phyloP scores from a whole-genome alignment of 2,888 invertebrate species.

The Rotaria socialis region DNA sequence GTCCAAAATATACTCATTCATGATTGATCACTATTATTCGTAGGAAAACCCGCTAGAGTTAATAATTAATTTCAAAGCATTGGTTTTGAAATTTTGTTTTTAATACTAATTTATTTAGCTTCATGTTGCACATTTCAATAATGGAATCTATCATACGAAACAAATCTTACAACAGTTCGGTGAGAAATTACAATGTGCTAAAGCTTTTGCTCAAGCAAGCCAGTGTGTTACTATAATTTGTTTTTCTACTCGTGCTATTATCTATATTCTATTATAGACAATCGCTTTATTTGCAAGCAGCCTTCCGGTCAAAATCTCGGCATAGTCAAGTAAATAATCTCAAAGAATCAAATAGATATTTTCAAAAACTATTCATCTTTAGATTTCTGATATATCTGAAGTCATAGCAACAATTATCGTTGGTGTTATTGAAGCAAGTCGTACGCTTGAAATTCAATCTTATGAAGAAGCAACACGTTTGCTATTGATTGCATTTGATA shows the following conservation, averaged over 20 bases:
- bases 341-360: neutral
- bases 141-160: slow-evolving; percentile 29
- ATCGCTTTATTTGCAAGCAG: slow-evolving; percentile 34
- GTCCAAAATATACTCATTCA: no score
- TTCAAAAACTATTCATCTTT: neutral
- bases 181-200: slow-evolving; percentile 32
- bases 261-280: neutral
- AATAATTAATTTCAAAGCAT: no score
- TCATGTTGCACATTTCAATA: slow-evolving; percentile 4
- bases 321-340: neutral
- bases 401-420: slow-evolving; percentile 15
- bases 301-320: neutral
- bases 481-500: slow-evolving; percentile 20
- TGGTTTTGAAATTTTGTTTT: no score
- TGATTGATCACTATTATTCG: no score
- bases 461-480: slow-evolving; percentile 32
- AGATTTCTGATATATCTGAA: slow-evolving; percentile 29
- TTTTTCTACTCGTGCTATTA: no score
- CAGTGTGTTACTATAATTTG: neutral
- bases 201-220: slow-evolving; percentile 4
- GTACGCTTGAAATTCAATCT: slow-evolving; percentile 29
- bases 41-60: no score
- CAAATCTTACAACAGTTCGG: slow-evolving; percentile 21
- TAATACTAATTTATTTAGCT: neutral
- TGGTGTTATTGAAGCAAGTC: slow-evolving; percentile 12